These are phyloP conservation scores for Heterodera carotae DNA, from an alignment of 1,140 invertebrate species.

Conservation along the genomic window DNA sequence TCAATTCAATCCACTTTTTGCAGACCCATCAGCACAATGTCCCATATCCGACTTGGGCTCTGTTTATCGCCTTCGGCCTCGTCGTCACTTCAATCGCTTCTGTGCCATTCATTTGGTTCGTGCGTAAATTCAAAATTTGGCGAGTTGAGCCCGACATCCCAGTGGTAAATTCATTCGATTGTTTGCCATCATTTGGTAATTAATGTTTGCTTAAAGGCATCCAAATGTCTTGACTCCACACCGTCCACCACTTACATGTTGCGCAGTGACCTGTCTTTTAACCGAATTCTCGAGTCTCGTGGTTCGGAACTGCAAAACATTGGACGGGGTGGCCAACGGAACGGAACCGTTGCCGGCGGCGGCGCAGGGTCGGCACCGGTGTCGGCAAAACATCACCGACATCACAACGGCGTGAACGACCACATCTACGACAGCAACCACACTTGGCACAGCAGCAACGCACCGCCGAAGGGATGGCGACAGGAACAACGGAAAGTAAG, in stretches of 20 bases:
- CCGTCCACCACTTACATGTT: constrained; percentile 62
- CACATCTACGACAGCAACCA: constrained; percentile 21
- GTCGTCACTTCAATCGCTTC: constrained; percentile 56
- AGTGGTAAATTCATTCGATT: constrained; percentile 38
- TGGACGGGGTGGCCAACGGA: constrained; percentile 1
- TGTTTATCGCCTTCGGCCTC: constrained; percentile 70
- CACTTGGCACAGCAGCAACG: constrained; percentile 27
- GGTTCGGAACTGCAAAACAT: constrained; percentile 55
- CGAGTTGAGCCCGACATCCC: constrained; percentile 61
- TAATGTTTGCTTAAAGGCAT: constrained; percentile 45
- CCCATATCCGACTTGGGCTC: constrained; percentile 80
- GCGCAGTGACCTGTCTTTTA: constrained; percentile 62
- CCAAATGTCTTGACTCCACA: constrained; percentile 61
- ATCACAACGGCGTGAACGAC: constrained; percentile 13
- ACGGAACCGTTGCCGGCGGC: constrained; percentile 14
- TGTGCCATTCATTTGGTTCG: constrained; percentile 58
- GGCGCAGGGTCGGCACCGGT: constrained; percentile 17
- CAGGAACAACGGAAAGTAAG: constrained; percentile 13
- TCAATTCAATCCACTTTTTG: constrained; percentile 36
- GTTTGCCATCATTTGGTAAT: neutral
- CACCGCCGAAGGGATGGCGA: constrained; percentile 20
- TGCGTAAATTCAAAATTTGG: constrained; percentile 64
- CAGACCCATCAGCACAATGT: constrained; percentile 54
- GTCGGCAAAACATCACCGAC: constrained; percentile 15
- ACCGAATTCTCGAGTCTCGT: constrained; percentile 59